These are phyloP conservation scores for Thryonomys swinderianus DNA, from an alignment of 2,113 vertebrate species.

Conservation along the genomic window DNA sequence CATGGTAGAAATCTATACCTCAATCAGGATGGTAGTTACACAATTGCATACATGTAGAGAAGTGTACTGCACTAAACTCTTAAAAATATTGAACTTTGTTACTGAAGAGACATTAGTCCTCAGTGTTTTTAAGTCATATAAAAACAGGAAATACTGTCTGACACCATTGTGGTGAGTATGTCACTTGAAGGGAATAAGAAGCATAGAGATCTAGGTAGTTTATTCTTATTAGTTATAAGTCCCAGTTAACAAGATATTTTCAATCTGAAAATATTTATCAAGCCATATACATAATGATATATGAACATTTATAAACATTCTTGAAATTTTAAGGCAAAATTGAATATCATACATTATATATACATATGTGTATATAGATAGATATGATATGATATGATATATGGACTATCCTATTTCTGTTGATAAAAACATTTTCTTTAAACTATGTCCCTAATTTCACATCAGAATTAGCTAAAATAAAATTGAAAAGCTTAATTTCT, in stretches of 20 bases:
- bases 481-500: background rate
- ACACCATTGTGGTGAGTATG: background rate
- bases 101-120: background rate
- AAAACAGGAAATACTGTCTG: background rate
- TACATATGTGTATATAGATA: background rate
- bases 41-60: background rate
- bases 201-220: background rate
- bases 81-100: background rate
- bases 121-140: background rate
- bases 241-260: background rate
- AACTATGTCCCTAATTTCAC: background rate
- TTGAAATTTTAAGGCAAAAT: background rate
- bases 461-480: constrained; percentile 31
- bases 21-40: background rate
- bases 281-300: background rate
- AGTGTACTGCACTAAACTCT: background rate
- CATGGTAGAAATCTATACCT: background rate
- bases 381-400: no score
- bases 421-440: background rate
- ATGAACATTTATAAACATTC: background rate
- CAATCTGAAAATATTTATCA: background rate
- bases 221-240: background rate
- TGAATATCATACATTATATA: background rate
- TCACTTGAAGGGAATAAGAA: background rate
- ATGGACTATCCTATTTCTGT: background rate